These are phyloP conservation scores for Prinia subflava DNA, from an alignment of 2,113 vertebrate genomes.

Conservation along the genomic window DNA sequence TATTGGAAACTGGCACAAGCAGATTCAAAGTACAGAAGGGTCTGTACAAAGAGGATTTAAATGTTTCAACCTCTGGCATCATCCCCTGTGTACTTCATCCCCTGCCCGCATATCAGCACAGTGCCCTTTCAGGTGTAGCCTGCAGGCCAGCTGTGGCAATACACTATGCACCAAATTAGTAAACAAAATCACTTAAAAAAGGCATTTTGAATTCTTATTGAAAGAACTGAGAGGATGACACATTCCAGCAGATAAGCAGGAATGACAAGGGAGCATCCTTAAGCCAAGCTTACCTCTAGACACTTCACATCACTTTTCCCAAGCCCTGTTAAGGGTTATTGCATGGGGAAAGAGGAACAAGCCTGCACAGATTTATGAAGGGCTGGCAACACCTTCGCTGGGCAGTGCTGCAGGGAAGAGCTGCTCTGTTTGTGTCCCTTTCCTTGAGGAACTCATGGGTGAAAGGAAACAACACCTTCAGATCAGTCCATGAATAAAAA, in stretches of 20 bases:
- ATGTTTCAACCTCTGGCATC: not conserved
- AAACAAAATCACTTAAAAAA: not conserved
- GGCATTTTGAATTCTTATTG: not conserved
- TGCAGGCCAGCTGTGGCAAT: not conserved
- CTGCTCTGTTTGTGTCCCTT: not conserved
- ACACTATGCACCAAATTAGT: not conserved
- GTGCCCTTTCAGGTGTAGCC: not conserved
- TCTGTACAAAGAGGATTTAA: not conserved
- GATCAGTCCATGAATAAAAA: not conserved
- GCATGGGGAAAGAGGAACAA: not conserved
- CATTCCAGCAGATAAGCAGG: not conserved
- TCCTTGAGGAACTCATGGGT: not conserved
- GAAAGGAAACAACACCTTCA: not conserved
- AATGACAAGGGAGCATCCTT: not conserved
- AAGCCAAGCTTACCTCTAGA: not conserved
- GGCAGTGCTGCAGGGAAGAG: not conserved
- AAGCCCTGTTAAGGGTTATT: not conserved
- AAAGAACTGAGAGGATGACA: not conserved
- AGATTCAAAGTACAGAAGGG: not conserved
- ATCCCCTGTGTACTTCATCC: not conserved
- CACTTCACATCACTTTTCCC: not conserved
- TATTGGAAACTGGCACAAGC: not conserved
- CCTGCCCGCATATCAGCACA: rapidly evolving
- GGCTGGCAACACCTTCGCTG: not conserved
- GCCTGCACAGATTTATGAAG: rapidly evolving